Conservation (phyloP, 1,140 invertebrate species). For the Antheraea pernyi region DNA sequence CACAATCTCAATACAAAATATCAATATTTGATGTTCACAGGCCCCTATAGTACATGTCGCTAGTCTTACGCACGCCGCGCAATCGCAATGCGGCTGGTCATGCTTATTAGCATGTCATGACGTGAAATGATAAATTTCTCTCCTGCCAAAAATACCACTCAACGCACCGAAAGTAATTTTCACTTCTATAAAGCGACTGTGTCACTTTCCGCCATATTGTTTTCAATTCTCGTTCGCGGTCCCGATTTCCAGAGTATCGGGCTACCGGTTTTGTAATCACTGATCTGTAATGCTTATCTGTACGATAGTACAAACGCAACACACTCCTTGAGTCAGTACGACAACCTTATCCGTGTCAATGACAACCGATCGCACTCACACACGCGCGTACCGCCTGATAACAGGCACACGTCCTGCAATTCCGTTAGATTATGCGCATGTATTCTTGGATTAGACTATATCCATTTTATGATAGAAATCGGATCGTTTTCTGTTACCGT, state of each 20-base stretch:
- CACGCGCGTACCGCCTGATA: not conserved
- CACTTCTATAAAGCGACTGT: not conserved
- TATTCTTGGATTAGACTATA: not conserved
- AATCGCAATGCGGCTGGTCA: too few species aligned
- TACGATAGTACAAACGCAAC: not conserved
- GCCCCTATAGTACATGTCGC: too few species aligned
- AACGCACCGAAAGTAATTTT: too few species aligned
- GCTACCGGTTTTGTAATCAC: not conserved
- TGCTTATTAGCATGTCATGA: too few species aligned
- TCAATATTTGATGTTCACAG: too few species aligned
- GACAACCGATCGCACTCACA: constrained; percentile 42
- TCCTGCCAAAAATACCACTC: too few species aligned
- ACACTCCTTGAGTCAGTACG: constrained; percentile 49
- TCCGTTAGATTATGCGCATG: not conserved
- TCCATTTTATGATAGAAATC: not conserved
- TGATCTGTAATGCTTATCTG: not conserved
- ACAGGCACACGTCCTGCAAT: not conserved
- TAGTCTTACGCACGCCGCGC: too few species aligned
- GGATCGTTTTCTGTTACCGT: not conserved
- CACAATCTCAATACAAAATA: too few species aligned
- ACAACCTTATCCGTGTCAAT: constrained; percentile 60
- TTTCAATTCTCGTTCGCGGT: not conserved
- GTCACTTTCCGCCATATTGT: not conserved
- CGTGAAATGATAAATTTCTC: too few species aligned
- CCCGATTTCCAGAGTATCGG: too few species aligned